phyloP scores from a whole-genome alignment of 2,113 vertebrate genomes.

The Ictalurus punctatus region DNA sequence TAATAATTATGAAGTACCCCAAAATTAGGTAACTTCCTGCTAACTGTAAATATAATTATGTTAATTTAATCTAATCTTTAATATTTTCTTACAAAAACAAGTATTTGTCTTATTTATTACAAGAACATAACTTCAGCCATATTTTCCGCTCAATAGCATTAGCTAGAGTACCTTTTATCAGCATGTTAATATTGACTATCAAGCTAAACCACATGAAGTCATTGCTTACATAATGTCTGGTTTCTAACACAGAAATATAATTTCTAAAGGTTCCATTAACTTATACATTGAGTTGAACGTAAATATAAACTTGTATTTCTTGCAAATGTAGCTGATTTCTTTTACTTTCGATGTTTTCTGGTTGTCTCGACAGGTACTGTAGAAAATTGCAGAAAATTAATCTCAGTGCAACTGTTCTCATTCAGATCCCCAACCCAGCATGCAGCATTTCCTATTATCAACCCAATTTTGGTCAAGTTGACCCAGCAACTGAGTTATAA shows the following conservation, averaged over 20 bases:
- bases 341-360: not conserved
- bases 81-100: too few relatives aligned
- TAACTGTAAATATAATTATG: too few relatives aligned
- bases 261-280: not conserved
- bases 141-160: not conserved
- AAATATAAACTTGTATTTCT: not conserved
- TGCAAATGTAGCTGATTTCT: not conserved
- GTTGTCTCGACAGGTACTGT: not conserved
- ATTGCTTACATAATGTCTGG: not conserved
- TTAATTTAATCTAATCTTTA: not conserved
- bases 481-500: not conserved
- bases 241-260: not conserved
- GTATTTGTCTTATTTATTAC: too few relatives aligned
- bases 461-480: not conserved
- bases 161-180: not conserved
- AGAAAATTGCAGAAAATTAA: not conserved
- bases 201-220: not conserved
- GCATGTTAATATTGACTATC: not conserved
- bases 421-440: not conserved
- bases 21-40: too few relatives aligned
- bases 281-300: not conserved
- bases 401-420: not conserved
- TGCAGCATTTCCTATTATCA: not conserved
- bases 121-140: not conserved
- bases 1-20: too few relatives aligned